Percentiles rank a stretch among this genome's conserved stretches.
Conservation (phyloP, 2,113 vertebrate genomes). For the Tiliqua scincoides region DNA sequence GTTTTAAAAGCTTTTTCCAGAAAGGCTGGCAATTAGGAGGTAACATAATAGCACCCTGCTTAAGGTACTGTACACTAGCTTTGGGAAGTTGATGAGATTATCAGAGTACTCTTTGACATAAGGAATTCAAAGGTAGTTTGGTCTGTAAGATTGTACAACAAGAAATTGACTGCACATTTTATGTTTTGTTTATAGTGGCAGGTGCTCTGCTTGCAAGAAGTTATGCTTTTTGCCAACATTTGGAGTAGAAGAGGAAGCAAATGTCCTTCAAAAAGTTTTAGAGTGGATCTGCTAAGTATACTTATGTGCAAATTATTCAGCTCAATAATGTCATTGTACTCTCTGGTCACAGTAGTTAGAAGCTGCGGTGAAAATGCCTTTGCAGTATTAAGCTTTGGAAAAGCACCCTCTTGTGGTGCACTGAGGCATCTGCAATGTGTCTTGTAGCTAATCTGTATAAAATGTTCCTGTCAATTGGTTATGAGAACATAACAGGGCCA, state of each 20-base stretch:
- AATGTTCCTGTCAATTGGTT: neutral
- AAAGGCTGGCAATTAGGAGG: neutral
- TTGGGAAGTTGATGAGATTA: neutral
- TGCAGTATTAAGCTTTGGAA: slow-evolving; percentile 49
- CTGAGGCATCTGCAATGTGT: slow-evolving; percentile 7
- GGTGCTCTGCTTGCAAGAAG: neutral
- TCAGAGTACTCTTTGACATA: neutral
- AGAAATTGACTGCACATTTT: neutral
- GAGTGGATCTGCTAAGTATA: neutral
- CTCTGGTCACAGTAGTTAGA: accelerated
- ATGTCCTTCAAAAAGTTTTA: neutral
- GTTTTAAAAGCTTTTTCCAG: neutral
- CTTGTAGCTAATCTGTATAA: neutral
- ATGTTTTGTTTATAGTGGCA: neutral
- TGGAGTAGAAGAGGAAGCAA: neutral
- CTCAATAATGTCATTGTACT: neutral
- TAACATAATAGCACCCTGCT: neutral
- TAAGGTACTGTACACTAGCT: neutral
- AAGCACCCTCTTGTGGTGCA: slow-evolving; percentile 73
- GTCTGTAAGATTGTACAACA: neutral
- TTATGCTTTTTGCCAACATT: neutral
- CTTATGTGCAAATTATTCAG: neutral
- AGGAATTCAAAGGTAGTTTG: neutral
- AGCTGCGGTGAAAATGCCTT: neutral
- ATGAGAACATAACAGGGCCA: neutral